Base-by-base conservation (phyloP, 2,888 invertebrate genomes). In the Diloba caeruleocephala region DNA sequence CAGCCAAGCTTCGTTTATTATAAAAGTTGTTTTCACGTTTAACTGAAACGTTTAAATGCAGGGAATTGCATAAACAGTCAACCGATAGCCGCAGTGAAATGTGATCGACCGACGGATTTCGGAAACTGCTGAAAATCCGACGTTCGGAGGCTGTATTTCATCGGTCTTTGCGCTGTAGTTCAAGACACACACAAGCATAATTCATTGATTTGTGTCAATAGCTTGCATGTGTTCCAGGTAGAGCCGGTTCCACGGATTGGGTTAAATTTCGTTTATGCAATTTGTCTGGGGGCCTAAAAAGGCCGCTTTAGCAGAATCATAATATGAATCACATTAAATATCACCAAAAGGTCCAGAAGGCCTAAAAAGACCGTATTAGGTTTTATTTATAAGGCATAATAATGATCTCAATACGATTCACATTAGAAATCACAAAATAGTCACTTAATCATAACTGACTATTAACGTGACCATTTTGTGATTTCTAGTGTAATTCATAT, bases 131-230 rank as follows among this genome's bases (percentile, higher is more conserved):
- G 77, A 64, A 80, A 78, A 80, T 59, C 75, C 65, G 58, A 37
- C 56, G 50, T 29, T 59, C 29, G 57, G 62, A 54, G 58, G 59
- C 71, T 52, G 69, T 79, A 79, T 78, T 84, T 78, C 69, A 80
- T 44, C 41, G 51, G 53, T 54, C 14, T 44, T n/a, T 36, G 29
- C 39, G 36, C 59, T 3, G 3, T 21, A 19, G 29, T 19, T 21
- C 46, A n/a, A n/a, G n/a, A 50, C 29, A 19, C 21, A 36, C 31
- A 25, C 13, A 41, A 8, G n/a, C 37, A 14, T 60, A 54, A 48
- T 53, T 39, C 19, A 44, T 34, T 48, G n/a, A n/a, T n/a, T n/a
- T n/a, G n/a, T n/a, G 33, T 9, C 25, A 17, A 14, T 42, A 33
- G 23, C 52, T 31, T 37, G 34, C 44, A 46, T 51, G 46, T 10